Evolutionary conservation across 1,140 invertebrate genomes (phyloP), one percentile per base, ranked within the genome.

Genomic region (Linepithema humile): DNA sequence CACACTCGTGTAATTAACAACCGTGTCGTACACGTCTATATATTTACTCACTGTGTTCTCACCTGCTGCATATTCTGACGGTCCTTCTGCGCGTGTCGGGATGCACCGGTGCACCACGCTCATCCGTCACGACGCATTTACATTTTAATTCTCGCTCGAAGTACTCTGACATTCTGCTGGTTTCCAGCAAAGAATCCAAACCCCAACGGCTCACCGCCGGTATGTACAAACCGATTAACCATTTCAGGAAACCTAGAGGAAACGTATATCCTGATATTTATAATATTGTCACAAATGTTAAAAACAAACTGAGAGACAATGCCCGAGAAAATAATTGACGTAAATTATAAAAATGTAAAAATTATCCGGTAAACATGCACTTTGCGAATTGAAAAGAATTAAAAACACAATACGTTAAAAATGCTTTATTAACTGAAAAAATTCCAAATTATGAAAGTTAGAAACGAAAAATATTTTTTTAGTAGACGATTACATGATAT

Each of bases 1-100:
- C 6, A 60, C 29, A n/a, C 23, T n/a, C 65, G 38, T 59, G 10
- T n/a, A n/a, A n/a, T n/a, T n/a, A n/a, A n/a, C n/a, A 40, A 7
- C 43, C 26, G 29, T 29, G 3, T 26, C 45, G 45, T 53, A 32
- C 38, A 20, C 6, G 23, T 4, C 9, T 70, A 29, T 26, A 20
- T 50, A 32, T 69, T n/a, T n/a, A 20, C 35, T 7, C 38, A 17
- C 9, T 53, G 23, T 32, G 4, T 53, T 17, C 38, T 60, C 29
- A 85, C 88, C 85, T 88, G 72, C 55, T 64, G 48, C 88, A 89
- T 65, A 89, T 60, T 26, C 88, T 85, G 26, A 90, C 78, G 9
- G 88, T 82, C 53, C 72, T 89, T 32, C 26, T 69, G 10, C 62
- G 50, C 6, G 88, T 89, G 15, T 87, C 85, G 0, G 88, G 88